phyloP scores from a whole-genome alignment of 2,888 invertebrate genomes.

The Drosophila bunnanda region DNA sequence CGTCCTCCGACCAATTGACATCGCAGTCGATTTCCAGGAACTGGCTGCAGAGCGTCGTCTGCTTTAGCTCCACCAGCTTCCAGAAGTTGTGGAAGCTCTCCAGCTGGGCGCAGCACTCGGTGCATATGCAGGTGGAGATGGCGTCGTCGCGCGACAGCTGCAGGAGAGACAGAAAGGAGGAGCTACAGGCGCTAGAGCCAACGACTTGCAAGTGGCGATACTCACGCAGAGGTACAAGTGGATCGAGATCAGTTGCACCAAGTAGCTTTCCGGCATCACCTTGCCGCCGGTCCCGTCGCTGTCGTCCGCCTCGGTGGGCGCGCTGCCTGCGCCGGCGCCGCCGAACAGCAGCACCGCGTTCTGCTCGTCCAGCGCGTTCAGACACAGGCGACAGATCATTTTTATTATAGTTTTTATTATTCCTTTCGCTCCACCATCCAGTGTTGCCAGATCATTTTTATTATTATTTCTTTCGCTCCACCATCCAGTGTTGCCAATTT shows the following conservation, averaged over 20 bases:
- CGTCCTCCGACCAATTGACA: conserved; percentile 69
- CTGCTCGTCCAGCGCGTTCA: conserved; percentile 66
- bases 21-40: conserved; percentile 71
- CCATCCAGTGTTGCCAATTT: no score
- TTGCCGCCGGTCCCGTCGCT: conserved; percentile 34
- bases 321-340: conserved; percentile 34
- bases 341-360: conserved; percentile 65
- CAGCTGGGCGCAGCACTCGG: conserved; percentile 64
- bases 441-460: conserved; percentile 48
- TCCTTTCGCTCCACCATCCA: conserved; percentile 9
- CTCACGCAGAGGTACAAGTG: conserved; percentile 79
- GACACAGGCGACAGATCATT: conserved; percentile 76
- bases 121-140: conserved; percentile 70
- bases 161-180: not conserved
- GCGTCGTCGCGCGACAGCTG: conserved; percentile 70
- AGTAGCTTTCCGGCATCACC: conserved; percentile 67
- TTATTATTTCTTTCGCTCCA: conserved; percentile 1
- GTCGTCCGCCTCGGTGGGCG: conserved; percentile 29
- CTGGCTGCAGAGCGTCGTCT: conserved; percentile 68
- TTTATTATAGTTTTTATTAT: conserved; percentile 34
- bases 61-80: conserved; percentile 68
- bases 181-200: not conserved
- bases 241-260: conserved; percentile 76
- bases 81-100: conserved; percentile 73
- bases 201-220: conserved; percentile 4